These are phyloP conservation scores for Tapirus terrestris DNA, from an alignment of 2,113 vertebrate species.

Conservation along the genomic window DNA sequence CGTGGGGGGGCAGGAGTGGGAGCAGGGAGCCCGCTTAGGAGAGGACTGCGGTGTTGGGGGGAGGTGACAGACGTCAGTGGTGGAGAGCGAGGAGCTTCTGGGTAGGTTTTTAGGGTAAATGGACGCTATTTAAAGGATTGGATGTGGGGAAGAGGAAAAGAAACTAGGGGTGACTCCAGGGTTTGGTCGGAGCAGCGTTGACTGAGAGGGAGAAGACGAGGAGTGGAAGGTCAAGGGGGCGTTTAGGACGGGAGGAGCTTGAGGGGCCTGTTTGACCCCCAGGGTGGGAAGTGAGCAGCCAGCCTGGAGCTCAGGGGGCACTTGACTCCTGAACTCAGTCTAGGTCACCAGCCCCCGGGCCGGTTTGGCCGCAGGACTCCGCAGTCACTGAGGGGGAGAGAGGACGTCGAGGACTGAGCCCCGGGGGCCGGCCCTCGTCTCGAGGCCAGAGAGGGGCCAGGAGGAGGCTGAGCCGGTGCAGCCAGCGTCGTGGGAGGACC, in stretches of 20 bases:
- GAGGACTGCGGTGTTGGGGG: background rate
- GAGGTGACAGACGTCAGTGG: background rate
- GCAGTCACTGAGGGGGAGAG: background rate
- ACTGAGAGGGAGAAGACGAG: background rate
- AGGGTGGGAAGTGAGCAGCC: background rate
- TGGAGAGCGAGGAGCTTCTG: background rate
- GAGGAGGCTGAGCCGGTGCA: accelerated
- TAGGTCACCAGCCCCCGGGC: background rate
- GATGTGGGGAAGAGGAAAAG: background rate
- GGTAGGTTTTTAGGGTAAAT: background rate
- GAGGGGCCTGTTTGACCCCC: background rate
- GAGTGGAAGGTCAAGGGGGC: accelerated
- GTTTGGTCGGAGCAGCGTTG: background rate
- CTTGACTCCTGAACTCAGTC: background rate
- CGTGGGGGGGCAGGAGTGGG: accelerated
- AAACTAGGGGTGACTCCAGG: background rate
- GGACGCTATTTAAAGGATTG: accelerated
- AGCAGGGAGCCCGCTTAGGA: background rate
- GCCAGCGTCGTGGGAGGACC: background rate
- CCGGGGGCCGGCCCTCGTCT: accelerated
- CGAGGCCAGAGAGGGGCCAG: background rate
- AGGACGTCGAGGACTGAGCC: background rate
- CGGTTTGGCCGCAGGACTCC: background rate
- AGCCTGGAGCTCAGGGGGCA: background rate
- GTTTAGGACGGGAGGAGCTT: accelerated